These are phyloP conservation scores for Myoxocephalus aenaeus DNA, from an alignment of 2,797 vertebrate genomes.

Conservation along the genomic window DNA sequence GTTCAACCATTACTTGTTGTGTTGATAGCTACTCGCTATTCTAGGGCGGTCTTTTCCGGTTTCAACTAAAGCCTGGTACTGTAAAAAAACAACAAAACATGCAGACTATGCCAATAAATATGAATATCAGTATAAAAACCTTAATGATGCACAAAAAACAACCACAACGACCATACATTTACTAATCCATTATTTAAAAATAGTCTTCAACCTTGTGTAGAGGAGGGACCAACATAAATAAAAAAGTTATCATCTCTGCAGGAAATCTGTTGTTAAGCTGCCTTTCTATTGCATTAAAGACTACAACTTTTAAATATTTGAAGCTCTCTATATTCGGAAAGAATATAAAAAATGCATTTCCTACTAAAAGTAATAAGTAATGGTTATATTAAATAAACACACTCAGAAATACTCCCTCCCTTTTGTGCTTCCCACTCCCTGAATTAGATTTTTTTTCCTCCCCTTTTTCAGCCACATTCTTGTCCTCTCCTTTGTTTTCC, in stretches of 20 bases:
- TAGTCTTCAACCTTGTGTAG: not conserved
- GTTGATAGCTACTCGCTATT: too few species aligned
- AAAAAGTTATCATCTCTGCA: conserved; percentile 18
- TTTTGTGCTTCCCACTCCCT: not conserved
- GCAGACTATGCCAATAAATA: not conserved
- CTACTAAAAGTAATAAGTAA: conserved; percentile 28
- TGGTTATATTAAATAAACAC: conserved; percentile 18
- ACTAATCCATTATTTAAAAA: conserved; percentile 29
- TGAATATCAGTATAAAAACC: not conserved
- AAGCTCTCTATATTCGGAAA: conserved; percentile 32
- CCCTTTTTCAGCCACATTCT: not conserved
- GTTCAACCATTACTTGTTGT: too few species aligned
- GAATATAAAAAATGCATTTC: conserved; percentile 31
- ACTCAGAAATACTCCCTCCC: conserved; percentile 12
- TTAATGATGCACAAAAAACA: not conserved
- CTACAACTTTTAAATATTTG: conserved; percentile 36
- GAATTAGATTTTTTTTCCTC: not conserved
- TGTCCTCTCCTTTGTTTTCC: not conserved
- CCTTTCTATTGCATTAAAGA: conserved; percentile 50
- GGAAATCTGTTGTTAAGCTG: conserved; percentile 25
- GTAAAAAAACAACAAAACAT: not conserved
- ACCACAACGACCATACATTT: not conserved
- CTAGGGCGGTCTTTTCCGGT: too few species aligned
- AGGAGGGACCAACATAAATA: conserved; percentile 17
- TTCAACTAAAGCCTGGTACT: not conserved